Base-by-base conservation (phyloP, 2,888 invertebrate species). In the Drosophila buzzatii region DNA sequence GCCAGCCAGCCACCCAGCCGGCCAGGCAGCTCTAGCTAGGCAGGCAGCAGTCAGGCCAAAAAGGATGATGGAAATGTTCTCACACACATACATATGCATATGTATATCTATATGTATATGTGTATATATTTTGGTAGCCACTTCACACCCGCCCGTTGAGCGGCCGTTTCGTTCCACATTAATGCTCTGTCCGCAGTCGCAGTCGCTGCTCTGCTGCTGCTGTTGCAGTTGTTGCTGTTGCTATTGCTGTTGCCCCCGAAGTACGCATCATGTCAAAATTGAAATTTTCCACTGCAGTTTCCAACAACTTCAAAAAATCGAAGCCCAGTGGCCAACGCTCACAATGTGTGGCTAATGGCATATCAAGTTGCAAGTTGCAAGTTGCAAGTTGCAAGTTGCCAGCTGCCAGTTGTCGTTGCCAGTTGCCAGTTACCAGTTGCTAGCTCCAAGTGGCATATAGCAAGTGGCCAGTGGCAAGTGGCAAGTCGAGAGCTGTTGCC, bases 281-380 rank as follows among this genome's bases (percentile, higher is more conserved):
- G 73, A 89, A 89, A 86, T 89, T 86, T 86, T 86, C 86, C 84
- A 84, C 81, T 85, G 83, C 82, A 80, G 76, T 73, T 79, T 76
- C 64, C 80, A 74, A 65, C 78, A 84, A 82, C 81, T 81, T 82
- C 73, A 67, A 45, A 45, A 45, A 81, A 85, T 79, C 76, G 86
- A 85, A 79, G 80, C 79, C 72, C 78, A 78, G 79, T 78, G 78
- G 76, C 79, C 79, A 72, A 70, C 65, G 70, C 37, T 70, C 60
- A 68, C 79, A 79, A 78, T 78, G 72, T 76, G 73, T 76, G 69
- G 69, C 78, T 78, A 79, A 79, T 78, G 73, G 76, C 76, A 76
- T 79, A 78, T 79, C 78, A 63, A 79, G 78, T 78, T 78, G 78
- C 75, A 70, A 63, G 69, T 64, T 57, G 73, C 53, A 12, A 58